Base-by-base conservation (phyloP, 2,888 invertebrate genomes). In the Anthrax anthrax region DNA sequence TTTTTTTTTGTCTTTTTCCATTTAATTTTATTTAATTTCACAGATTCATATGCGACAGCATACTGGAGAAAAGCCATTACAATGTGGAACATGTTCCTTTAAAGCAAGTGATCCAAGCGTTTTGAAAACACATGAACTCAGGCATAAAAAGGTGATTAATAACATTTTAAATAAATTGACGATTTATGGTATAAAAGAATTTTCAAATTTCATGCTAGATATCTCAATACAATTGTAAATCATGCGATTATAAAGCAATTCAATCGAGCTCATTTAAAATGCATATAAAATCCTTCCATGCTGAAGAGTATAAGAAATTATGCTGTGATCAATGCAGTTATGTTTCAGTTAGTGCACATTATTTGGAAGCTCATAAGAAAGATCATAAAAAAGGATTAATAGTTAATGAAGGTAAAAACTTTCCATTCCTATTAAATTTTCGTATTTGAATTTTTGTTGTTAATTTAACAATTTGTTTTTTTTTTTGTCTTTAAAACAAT, bases 71-170 rank as follows among this genome's bases (percentile, higher is more conserved):
- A 86, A 85, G 59, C 85, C 85, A 0, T 77, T 80, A 54, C 73
- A 76, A 44, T 87, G 87, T 58, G 73, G 77, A 34, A 64, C 72
- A 18, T 85, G 85, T 58, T 70, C 74, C 12, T 87, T 81, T 60
- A 72, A 73, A 50, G 81, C 84, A 4, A 78, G 81, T 0, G 85
- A 86, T 68, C 84, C 83, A 54, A 85, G 84, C 60, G 82, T 81
- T 4, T 65, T 85, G 46, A 67, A 81, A 57, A 76, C 72, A 59
- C 81, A 75, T 68, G 73, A 65, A 58, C 74, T 79, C 75, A 71
- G 78, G 54, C 77, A 78, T 58, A 74, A 76, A 6, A 54, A 58
- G 41, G 58, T 58, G 48, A 45, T 36, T 29, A 27, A 27, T 23
- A 6, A 2, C 14, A 19, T 10, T 40, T 27, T 18, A 37, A 37